Percentiles rank a stretch among this genome's conserved stretches.
These are phyloP conservation scores for Tetramorium bicarinatum DNA, from an alignment of 2,888 invertebrate genomes.

Conservation along the genomic window DNA sequence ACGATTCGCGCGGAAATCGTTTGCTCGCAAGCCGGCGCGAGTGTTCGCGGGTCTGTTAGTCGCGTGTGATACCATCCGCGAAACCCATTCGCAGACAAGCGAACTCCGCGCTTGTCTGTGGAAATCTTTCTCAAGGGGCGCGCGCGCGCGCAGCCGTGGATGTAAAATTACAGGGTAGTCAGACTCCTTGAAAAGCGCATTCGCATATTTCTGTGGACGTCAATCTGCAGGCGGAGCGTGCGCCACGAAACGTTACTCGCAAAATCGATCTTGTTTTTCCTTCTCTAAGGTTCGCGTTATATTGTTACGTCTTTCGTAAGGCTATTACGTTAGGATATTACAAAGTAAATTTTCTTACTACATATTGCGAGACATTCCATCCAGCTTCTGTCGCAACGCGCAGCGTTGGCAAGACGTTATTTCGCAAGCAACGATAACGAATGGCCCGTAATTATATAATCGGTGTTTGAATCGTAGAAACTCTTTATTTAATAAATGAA, in stretches of 20 bases:
- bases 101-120: not conserved
- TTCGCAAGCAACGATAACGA: constrained; percentile 18
- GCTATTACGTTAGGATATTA: not conserved
- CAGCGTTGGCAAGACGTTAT: not conserved
- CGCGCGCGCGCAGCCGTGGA: not conserved
- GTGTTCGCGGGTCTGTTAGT: constrained; percentile 25
- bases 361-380: not conserved
- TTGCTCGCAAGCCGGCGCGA: constrained; percentile 27
- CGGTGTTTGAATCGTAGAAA: not conserved
- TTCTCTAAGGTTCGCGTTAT: not conserved
- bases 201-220: not conserved
- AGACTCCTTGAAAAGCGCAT: not conserved
- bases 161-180: constrained; percentile 15
- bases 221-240: not conserved
- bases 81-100: constrained; percentile 13
- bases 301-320: not conserved
- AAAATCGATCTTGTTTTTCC: not conserved
- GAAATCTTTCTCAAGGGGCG: constrained; percentile 12
- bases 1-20: constrained; percentile 72
- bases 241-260: not conserved
- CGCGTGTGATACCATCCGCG: constrained; percentile 29
- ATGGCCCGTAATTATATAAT: not conserved
- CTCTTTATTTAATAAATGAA: not conserved
- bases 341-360: constrained; percentile 10
- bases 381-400: not conserved